Conservation (phyloP, 2,888 invertebrate species). For the Stegana nigrithorax region DNA sequence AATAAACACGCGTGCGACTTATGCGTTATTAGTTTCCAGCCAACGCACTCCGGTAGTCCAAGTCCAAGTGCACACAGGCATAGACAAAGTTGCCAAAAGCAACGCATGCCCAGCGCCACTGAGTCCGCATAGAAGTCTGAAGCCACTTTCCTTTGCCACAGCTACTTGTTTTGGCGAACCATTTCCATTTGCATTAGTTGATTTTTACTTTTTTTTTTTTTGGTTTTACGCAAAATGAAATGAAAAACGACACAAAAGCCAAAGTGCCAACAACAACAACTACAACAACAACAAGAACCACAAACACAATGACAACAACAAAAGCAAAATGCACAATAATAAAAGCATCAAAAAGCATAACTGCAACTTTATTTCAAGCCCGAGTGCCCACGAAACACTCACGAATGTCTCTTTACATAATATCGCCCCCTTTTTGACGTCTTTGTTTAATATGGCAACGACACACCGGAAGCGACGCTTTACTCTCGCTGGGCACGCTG, state of each 20-base stretch:
- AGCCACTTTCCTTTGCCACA: too few relatives aligned
- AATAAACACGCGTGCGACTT: constrained; percentile 3
- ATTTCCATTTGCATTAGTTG: constrained; percentile 5
- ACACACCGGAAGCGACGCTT: constrained; percentile 57
- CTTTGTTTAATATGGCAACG: constrained; percentile 24
- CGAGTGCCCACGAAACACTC: constrained; percentile 49
- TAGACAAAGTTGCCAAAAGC: too few relatives aligned
- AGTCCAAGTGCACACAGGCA: too few relatives aligned
- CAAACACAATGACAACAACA: constrained; percentile 24
- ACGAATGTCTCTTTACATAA: constrained; percentile 8
- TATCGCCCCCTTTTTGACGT: background rate
- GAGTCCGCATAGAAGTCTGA: too few relatives aligned
- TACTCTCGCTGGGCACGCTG: constrained; percentile 33
- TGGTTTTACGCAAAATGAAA: constrained; percentile 35
- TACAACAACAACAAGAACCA: too few relatives aligned
- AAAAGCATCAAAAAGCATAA: background rate
- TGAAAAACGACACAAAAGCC: constrained; percentile 62
- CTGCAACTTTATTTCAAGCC: constrained; percentile 59
- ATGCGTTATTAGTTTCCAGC: constrained; percentile 11
- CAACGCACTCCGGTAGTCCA: too few relatives aligned
- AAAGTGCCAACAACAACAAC: constrained; percentile 40
- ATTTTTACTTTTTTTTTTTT: too few relatives aligned
- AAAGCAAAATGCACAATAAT: constrained; percentile 44
- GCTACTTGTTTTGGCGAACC: too few relatives aligned
- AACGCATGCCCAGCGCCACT: too few relatives aligned